Percentiles rank a stretch among this genome's conserved stretches.
Evolutionary conservation across 2,888 invertebrate genomes (phyloP).

Genomic region (Eretmocerus hayati): DNA sequence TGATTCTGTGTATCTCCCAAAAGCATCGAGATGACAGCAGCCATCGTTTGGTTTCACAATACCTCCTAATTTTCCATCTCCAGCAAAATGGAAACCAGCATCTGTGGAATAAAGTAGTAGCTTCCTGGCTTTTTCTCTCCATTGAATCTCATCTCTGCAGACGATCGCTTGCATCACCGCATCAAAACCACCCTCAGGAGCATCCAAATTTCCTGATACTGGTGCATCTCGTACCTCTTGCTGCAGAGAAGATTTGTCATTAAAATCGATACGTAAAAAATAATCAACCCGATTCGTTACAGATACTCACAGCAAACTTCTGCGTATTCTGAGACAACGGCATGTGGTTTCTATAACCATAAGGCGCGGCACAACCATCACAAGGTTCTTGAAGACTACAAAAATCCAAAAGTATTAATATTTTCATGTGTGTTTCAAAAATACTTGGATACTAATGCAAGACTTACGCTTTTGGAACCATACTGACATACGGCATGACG

Average conservation of each 20-base stretch:
- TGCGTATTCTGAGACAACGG: slow-evolving; percentile 77
- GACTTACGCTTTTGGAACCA: slow-evolving; percentile 82
- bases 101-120: slow-evolving; percentile 97
- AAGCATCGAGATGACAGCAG: slow-evolving; percentile 69
- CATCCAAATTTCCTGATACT: slow-evolving; percentile 95
- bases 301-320: slow-evolving; percentile 66
- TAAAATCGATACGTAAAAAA: too few relatives aligned
- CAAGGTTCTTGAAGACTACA: slow-evolving; percentile 65
- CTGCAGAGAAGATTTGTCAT: too few relatives aligned
- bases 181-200: slow-evolving; percentile 98
- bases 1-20: slow-evolving; percentile 74
- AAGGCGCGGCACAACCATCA: slow-evolving; percentile 83
- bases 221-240: slow-evolving; percentile 71
- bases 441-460: too few relatives aligned
- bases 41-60: slow-evolving; percentile 93
- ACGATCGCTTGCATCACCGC: slow-evolving; percentile 99
- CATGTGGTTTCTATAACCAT: slow-evolving; percentile 94
- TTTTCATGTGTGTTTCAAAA: too few relatives aligned
- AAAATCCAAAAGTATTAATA: background rate
- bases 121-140: slow-evolving; percentile 88
- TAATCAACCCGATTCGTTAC: too few relatives aligned
- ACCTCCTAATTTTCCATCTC: slow-evolving; percentile 95
- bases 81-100: slow-evolving; percentile 98
- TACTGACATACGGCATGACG: slow-evolving; percentile 93
- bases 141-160: slow-evolving; percentile 82